Percentiles rank a stretch among this genome's conserved stretches.
Conservation (phyloP, 2,113 vertebrate species). For the Cranoglanis bouderius region DNA sequence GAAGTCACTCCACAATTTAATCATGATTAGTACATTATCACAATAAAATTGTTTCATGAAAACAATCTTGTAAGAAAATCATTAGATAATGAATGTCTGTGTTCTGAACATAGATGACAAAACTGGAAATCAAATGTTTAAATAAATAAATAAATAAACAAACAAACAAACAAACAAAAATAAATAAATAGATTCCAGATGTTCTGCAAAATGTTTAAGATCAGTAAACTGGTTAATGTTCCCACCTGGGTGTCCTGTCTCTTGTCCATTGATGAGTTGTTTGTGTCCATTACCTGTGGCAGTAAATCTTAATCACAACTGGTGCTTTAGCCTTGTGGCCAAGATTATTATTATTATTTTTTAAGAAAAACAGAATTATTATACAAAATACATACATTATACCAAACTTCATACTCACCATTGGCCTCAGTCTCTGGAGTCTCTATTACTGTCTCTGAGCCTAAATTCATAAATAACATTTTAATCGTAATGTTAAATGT, state of each 20-base stretch:
- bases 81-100: neutral
- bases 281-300: constrained; percentile 71
- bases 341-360: neutral
- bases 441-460: constrained; percentile 37
- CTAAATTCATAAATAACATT: constrained; percentile 6
- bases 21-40: neutral
- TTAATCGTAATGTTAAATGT: neutral
- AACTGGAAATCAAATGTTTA: neutral
- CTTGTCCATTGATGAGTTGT: constrained; percentile 63
- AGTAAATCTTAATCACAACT: constrained; percentile 19
- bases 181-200: neutral
- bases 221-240: neutral
- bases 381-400: neutral
- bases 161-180: no score
- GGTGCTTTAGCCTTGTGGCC: neutral
- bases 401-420: constrained; percentile 53
- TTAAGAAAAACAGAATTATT: neutral
- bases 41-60: neutral
- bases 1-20: neutral
- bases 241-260: constrained; percentile 63
- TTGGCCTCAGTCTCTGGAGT: constrained; percentile 56
- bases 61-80: neutral
- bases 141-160: neutral
- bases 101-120: neutral
- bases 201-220: neutral